A percentile compares a stretch with the other conserved stretches of the same genome.
phyloP scores from a whole-genome alignment of 2,888 invertebrate genomes.

The Epiperipatus broadwayi region DNA sequence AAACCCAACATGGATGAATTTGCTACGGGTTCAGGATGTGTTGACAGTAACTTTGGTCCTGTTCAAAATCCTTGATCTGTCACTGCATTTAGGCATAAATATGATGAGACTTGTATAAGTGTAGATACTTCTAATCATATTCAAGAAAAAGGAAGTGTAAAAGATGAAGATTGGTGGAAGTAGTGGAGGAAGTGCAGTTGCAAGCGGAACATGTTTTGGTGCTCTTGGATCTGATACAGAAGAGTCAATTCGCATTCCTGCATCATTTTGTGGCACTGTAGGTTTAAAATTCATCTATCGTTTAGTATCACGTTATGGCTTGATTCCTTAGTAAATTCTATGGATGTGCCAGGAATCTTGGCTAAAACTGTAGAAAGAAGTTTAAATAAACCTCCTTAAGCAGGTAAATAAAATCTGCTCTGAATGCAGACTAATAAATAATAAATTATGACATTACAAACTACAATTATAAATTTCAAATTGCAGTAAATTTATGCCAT shows the following conservation, averaged over 20 bases:
- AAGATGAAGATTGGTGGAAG: slow-evolving; percentile 87
- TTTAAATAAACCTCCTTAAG: too few species aligned
- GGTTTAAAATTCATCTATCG: slow-evolving; percentile 96
- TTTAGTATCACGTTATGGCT: slow-evolving; percentile 67
- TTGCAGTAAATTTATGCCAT: too few species aligned
- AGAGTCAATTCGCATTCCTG: slow-evolving; percentile 88
- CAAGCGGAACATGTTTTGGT: slow-evolving; percentile 58
- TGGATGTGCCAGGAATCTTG: slow-evolving; percentile 89
- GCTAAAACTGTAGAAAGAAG: slow-evolving; percentile 55
- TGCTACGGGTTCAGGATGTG: slow-evolving; percentile 86
- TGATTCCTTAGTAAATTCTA: slow-evolving; percentile 92
- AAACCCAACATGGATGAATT: slow-evolving; percentile 97
- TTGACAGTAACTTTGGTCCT: slow-evolving; percentile 70
- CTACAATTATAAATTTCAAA: too few species aligned
- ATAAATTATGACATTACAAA: too few species aligned
- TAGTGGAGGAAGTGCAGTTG: slow-evolving; percentile 92
- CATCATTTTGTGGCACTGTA: slow-evolving; percentile 80
- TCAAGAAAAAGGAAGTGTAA: too few species aligned
- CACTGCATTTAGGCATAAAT: too few species aligned
- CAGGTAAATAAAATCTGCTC: too few species aligned
- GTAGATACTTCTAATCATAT: too few species aligned
- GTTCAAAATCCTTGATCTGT: slow-evolving; percentile 77
- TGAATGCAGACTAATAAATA: too few species aligned
- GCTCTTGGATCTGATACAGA: slow-evolving; percentile 94
- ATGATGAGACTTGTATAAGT: too few species aligned